phyloP scores from a whole-genome alignment of 1,140 invertebrate species.

The Amphibalanus amphitrite region DNA sequence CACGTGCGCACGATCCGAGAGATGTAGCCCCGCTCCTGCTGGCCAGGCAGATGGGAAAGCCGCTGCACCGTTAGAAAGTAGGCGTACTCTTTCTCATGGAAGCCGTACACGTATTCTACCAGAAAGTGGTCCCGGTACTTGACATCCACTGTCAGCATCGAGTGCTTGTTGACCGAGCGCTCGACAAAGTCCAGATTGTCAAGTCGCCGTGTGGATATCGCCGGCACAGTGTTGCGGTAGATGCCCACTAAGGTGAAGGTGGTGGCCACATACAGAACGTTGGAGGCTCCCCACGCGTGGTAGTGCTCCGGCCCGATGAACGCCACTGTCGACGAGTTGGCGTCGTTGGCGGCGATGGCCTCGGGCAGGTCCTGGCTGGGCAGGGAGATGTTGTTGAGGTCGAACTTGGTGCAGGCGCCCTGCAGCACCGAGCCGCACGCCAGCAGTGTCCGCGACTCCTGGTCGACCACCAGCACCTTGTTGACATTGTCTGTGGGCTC shows the following conservation, averaged over 20 bases:
- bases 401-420: constrained; percentile 72
- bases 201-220: constrained; percentile 68
- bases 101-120: constrained; percentile 88
- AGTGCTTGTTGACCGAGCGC: constrained; percentile 67
- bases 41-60: constrained; percentile 60
- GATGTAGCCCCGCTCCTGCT: constrained; percentile 68
- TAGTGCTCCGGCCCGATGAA: constrained; percentile 85
- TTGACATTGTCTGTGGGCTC: constrained; percentile 66
- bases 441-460: constrained; percentile 57
- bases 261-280: constrained; percentile 85
- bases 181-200: constrained; percentile 59
- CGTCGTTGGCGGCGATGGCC: constrained; percentile 38
- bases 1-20: constrained; percentile 81
- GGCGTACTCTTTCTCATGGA: constrained; percentile 81
- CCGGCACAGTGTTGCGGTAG: constrained; percentile 82
- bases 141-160: constrained; percentile 70
- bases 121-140: constrained; percentile 87
- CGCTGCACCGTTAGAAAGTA: constrained; percentile 93
- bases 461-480: constrained; percentile 77
- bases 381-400: constrained; percentile 57
- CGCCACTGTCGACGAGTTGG: constrained; percentile 74
- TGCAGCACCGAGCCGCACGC: constrained; percentile 73
- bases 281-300: constrained; percentile 42
- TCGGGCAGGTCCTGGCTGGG: constrained; percentile 45
- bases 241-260: constrained; percentile 84